phyloP scores from a whole-genome alignment of 1,140 invertebrate genomes.

The Drosophila watanabei region DNA sequence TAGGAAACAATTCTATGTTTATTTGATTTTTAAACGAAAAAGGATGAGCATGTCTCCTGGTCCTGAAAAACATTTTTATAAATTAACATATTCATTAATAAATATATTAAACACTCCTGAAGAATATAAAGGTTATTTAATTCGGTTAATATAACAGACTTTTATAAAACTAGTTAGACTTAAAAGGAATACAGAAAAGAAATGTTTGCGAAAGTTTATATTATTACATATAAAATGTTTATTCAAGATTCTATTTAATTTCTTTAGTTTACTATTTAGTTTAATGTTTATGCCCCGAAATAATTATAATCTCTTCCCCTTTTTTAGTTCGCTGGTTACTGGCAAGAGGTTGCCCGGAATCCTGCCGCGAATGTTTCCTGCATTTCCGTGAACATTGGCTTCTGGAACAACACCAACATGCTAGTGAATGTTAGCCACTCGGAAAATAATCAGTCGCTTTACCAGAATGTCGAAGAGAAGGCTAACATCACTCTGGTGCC shows the following conservation, averaged over 20 bases:
- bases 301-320: neutral
- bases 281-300: neutral
- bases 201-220: neutral
- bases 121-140: no score
- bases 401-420: conserved; percentile 18
- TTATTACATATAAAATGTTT: neutral
- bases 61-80: no score
- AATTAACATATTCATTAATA: no score
- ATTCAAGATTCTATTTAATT: neutral
- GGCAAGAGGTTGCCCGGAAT: conserved; percentile 60
- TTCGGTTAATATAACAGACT: no score
- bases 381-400: neutral
- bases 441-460: conserved; percentile 10
- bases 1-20: neutral
- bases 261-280: neutral
- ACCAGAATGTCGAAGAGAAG: conserved; percentile 26
- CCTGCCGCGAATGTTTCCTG: conserved; percentile 33
- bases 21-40: no score
- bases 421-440: conserved; percentile 51
- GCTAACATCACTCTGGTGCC: conserved; percentile 30
- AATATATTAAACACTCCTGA: no score
- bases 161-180: no score
- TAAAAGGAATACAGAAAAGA: neutral
- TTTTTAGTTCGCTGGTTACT: conserved; percentile 38
- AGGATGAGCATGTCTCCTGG: no score